phyloP scores from a whole-genome alignment of 2,113 vertebrate species.

The Zosterops pallidus region DNA sequence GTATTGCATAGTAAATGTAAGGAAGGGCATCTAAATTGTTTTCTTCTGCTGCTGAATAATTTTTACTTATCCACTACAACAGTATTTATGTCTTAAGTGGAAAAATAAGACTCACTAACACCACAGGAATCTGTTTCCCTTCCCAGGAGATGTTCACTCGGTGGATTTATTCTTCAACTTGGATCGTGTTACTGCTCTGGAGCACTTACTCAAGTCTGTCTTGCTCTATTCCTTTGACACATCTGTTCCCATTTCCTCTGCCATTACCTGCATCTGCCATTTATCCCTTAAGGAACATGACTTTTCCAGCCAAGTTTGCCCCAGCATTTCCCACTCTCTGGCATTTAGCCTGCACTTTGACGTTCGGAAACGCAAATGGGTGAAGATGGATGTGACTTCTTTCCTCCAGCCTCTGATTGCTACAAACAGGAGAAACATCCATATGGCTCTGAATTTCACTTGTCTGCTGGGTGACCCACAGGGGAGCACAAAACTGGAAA shows the following conservation, averaged over 20 bases:
- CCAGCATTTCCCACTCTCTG: conserved; percentile 49
- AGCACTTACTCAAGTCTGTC: conserved; percentile 87
- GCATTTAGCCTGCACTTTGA: conserved; percentile 73
- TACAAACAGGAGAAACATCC: conserved; percentile 74
- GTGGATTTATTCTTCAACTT: conserved; percentile 88
- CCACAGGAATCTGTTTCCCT: not conserved
- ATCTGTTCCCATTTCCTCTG: conserved; percentile 35
- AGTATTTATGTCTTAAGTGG: not conserved
- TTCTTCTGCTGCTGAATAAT: not conserved
- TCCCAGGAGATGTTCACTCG: conserved; percentile 71
- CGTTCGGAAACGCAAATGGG: conserved; percentile 74
- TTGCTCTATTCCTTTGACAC: conserved; percentile 85
- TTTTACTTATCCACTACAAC: rapidly evolving
- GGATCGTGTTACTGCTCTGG: conserved; percentile 81
- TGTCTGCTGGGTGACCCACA: conserved; percentile 69
- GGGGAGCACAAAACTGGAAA: not conserved
- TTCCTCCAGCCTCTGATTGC: conserved; percentile 84
- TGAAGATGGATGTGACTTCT: conserved; percentile 86
- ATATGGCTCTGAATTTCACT: conserved; percentile 81
- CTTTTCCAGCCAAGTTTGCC: conserved; percentile 54
- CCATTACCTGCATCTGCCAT: conserved; percentile 72
- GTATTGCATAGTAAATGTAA: rapidly evolving
- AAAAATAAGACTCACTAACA: not conserved
- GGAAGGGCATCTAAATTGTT: not conserved
- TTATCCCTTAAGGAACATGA: conserved; percentile 73